Percentiles rank a stretch among this genome's conserved stretches.
Evolutionary conservation across 64 coral and sea anemone genomes (phyloP).

Genomic region (Actinia equina): DNA sequence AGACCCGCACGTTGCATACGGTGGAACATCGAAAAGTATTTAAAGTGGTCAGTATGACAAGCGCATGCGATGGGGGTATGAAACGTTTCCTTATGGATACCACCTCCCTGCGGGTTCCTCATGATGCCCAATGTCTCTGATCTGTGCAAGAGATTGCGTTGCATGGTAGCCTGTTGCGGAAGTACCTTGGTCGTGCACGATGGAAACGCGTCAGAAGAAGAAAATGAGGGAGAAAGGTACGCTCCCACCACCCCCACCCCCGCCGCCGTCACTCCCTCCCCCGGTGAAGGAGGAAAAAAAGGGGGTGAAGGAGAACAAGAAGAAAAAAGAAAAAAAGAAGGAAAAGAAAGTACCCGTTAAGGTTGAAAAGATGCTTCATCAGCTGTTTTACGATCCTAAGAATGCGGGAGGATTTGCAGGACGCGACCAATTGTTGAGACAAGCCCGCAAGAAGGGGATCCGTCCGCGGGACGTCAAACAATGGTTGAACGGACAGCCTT

Average conservation of each 20-base stretch:
- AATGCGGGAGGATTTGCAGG: neutral
- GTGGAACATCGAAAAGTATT: neutral
- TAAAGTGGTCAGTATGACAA: constrained; percentile 12
- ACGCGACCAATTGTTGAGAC: neutral
- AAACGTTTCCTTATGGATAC: constrained; percentile 1
- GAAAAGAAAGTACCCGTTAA: neutral
- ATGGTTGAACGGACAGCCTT: neutral
- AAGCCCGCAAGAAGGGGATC: neutral
- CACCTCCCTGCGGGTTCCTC: neutral
- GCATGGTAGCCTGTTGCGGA: neutral
- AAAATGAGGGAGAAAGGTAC: neutral
- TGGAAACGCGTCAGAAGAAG: neutral
- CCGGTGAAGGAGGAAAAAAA: no score
- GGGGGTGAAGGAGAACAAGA: no score
- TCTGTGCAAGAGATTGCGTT: neutral
- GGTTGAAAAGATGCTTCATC: neutral
- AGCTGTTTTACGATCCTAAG: neutral
- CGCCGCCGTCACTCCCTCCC: no score
- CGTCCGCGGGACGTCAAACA: neutral
- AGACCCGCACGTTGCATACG: neutral
- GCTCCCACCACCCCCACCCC: no score
- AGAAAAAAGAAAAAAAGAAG: neutral
- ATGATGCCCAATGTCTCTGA: neutral
- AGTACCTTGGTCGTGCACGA: neutral
- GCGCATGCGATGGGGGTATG: neutral